Evolutionary conservation across 2,888 invertebrate genomes (phyloP), one percentile per base, ranked within the genome.

Genomic region (Drosophila kokeensis): DNA sequence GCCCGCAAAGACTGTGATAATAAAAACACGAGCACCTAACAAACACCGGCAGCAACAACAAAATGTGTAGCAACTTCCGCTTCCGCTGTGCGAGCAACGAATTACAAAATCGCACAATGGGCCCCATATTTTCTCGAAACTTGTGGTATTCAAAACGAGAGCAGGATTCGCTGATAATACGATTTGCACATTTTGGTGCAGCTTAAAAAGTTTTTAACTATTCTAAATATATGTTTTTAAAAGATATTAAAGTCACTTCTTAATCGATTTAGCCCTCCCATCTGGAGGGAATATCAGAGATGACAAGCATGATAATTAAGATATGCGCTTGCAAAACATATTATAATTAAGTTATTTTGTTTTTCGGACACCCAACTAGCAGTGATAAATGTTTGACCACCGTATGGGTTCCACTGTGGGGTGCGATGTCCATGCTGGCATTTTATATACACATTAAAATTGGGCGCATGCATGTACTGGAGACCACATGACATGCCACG

Each of bases 61-160:
- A 67, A 82, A 79, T 85, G 73, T 82, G 71, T 85, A 70, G 69
- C 69, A 82, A 82, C 86, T 85, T 82, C 86, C 86, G 86, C 32
- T 82, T 82, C 82, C 83, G 83, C 64, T 71, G 29, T 52, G 65
- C 60, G 29, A 45, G 52, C 71, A 76, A 45, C 65, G 45, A 76
- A 79, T 77, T 65, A 74, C 42, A 59, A 65, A 69, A 65, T 55
- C 32, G 50, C 58, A 66, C 65, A 69, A 74, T 74, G 69, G 58
- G 32, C 54, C 18, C 24, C 6, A 74, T 65, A 53, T 74, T 73
- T 63, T 59, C n/a, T 59, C 1, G 6, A 34, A 76, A 53, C 48
- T 72, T 53, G 29, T 21, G 10, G 21, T 10, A 48, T 30, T 42
- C 38, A 29, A 52, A 15, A 6, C 15, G 27, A 8, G 1, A 21